Evolutionary conservation across 2,113 vertebrate genomes (phyloP).

Genomic region (Patagioenas fasciata): DNA sequence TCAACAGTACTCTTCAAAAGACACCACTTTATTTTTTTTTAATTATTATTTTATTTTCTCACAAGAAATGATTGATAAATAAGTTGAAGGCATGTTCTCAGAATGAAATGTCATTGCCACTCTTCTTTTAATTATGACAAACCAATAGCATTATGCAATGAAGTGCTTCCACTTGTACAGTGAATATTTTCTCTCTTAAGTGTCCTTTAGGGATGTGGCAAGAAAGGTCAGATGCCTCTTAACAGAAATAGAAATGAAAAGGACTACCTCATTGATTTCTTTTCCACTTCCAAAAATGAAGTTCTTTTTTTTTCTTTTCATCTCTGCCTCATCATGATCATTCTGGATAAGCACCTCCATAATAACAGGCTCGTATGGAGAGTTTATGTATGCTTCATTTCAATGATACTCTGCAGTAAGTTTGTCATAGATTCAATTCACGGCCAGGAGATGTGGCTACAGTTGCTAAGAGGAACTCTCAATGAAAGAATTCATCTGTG

Average conservation of each 20-base stretch:
- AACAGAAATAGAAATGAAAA: conserved; percentile 41
- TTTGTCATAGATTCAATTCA: conserved; percentile 35
- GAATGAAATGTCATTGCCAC: not conserved
- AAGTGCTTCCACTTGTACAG: not conserved
- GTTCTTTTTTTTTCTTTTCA: not conserved
- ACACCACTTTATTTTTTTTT: not conserved
- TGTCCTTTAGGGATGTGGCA: not conserved
- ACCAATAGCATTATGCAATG: not conserved
- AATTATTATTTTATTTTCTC: not conserved
- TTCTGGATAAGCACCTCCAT: conserved; percentile 47
- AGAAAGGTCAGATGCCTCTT: conserved; percentile 33
- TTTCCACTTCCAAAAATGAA: conserved; percentile 46
- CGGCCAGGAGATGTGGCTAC: not conserved
- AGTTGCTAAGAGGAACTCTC: conserved; percentile 25
- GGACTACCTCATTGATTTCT: conserved; percentile 38
- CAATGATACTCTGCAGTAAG: conserved; percentile 20
- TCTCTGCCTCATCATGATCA: conserved; percentile 18
- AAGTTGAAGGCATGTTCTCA: not conserved
- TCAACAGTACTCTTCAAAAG: not conserved
- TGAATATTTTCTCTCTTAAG: not conserved
- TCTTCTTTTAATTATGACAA: not conserved
- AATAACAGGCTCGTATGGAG: conserved; percentile 25
- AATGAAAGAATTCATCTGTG: conserved; percentile 38
- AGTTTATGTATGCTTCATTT: conserved; percentile 58
- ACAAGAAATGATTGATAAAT: not conserved